Percentiles rank a stretch among this genome's conserved stretches.
Evolutionary conservation across 2,888 invertebrate genomes (phyloP).

Genomic region (Microplitis manilae): DNA sequence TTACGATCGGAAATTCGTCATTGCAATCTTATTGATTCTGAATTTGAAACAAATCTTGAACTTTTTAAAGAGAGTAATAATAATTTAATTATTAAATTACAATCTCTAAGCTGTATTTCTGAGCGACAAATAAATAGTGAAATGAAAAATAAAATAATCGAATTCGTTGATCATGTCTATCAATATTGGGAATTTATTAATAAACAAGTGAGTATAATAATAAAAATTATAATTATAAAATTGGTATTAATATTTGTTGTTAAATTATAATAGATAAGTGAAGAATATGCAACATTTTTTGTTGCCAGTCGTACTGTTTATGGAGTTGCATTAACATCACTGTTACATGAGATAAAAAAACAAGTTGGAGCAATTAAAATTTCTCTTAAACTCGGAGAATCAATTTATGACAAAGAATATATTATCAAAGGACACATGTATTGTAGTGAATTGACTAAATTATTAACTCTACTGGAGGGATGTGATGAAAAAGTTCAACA

Average conservation of each 20-base stretch:
- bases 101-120: constrained; percentile 55
- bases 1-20: constrained; percentile 55
- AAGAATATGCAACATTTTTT: constrained; percentile 56
- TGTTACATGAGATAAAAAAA: constrained; percentile 58
- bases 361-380: constrained; percentile 54
- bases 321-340: constrained; percentile 54
- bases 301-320: constrained; percentile 58
- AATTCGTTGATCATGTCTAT: constrained; percentile 56
- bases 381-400: constrained; percentile 53
- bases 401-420: constrained; percentile 51
- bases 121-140: constrained; percentile 45
- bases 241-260: constrained; percentile 5
- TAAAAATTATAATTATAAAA: background rate
- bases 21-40: constrained; percentile 50
- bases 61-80: constrained; percentile 53
- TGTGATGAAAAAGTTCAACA: constrained; percentile 63
- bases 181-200: constrained; percentile 54
- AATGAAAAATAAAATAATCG: constrained; percentile 50
- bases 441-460: constrained; percentile 55
- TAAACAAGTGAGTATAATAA: constrained; percentile 53
- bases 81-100: constrained; percentile 54
- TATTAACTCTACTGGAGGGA: constrained; percentile 54
- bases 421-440: constrained; percentile 51
- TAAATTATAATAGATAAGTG: constrained; percentile 42
- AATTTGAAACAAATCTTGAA: constrained; percentile 55